Percentiles rank a stretch among this genome's conserved stretches.
Evolutionary conservation across 2,888 invertebrate species (phyloP).

Genomic region (Charanyca ferruginea): DNA sequence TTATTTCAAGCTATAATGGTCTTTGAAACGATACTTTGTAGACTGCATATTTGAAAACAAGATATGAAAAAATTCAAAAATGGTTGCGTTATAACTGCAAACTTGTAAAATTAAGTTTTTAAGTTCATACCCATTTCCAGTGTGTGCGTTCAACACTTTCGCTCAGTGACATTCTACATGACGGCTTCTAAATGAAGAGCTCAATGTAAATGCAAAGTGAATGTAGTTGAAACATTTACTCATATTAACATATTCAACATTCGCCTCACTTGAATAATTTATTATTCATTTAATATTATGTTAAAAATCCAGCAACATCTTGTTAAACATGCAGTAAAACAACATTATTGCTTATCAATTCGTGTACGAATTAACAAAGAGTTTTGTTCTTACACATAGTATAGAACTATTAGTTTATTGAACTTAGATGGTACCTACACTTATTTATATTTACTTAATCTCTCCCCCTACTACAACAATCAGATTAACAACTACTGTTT

Average conservation of each 20-base stretch:
- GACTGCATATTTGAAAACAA: not conserved
- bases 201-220: conserved; percentile 75
- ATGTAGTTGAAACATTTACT: conserved; percentile 75
- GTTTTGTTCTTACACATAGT: no score
- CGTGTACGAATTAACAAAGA: no score
- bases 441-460: conserved; percentile 26
- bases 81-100: not conserved
- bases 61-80: not conserved
- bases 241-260: conserved; percentile 73
- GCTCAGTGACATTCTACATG: conserved; percentile 34
- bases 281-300: conserved; percentile 58
- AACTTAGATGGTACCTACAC: not conserved
- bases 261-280: conserved; percentile 62
- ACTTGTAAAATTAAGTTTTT: not conserved
- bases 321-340: conserved; percentile 10
- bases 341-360: conserved; percentile 20
- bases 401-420: no score
- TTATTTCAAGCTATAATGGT: conserved; percentile 7
- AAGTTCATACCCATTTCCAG: not conserved
- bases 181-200: conserved; percentile 67
- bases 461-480: not conserved
- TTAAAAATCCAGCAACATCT: conserved; percentile 25
- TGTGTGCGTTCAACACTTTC: conserved; percentile 14
- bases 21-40: not conserved
- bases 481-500: conserved; percentile 25